Conservation (phyloP, 2,797 vertebrate genomes). For the Nothura maculosa region DNA sequence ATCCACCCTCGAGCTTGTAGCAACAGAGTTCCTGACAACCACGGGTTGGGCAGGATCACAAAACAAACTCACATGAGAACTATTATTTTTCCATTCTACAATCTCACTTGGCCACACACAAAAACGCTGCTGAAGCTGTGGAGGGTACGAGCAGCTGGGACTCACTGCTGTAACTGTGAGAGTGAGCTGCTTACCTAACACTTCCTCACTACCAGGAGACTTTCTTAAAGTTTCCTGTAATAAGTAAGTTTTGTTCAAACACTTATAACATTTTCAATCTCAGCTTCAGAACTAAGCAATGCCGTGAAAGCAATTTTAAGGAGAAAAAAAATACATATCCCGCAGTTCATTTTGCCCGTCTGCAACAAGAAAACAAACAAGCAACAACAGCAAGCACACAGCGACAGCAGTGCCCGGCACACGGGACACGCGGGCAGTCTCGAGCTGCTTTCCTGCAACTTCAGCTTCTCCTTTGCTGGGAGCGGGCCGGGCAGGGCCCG, state of each 20-base stretch:
- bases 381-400: no score
- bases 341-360: fast-evolving
- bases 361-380: background rate
- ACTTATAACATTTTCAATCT: background rate
- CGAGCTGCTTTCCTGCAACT: background rate
- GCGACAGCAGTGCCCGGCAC: no score
- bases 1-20: background rate
- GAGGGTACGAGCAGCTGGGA: fast-evolving
- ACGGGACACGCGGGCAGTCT: fast-evolving
- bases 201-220: background rate
- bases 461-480: background rate
- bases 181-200: background rate
- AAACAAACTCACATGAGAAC: background rate
- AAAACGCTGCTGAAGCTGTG: background rate
- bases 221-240: fast-evolving
- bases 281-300: background rate
- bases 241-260: background rate
- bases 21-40: background rate
- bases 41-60: background rate
- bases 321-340: fast-evolving
- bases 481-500: no score
- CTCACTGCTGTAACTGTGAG: background rate
- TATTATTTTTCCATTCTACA: background rate
- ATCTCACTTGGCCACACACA: background rate
- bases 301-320: background rate